Evolutionary conservation across 2,113 vertebrate species (phyloP).

Genomic region (human (Homo sapiens)): GRCh38 chr4:94900001-94900500

Average conservation of each 20-base stretch:
- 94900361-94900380: not conserved
- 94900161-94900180: slow-evolving; percentile 80
- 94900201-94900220: slow-evolving; percentile 74
- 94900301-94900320: slow-evolving; percentile 51
- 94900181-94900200: slow-evolving; percentile 83
- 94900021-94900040: not conserved
- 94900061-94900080: slow-evolving; percentile 82
- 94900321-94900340: slow-evolving; percentile 44
- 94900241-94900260: slow-evolving; percentile 77
- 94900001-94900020: not conserved
- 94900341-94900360: slow-evolving; percentile 45
- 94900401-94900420: slow-evolving; percentile 41
- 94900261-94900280: slow-evolving; percentile 69
- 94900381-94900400: slow-evolving; percentile 46
- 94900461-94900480: not conserved
- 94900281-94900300: slow-evolving; percentile 75
- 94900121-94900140: slow-evolving; percentile 77
- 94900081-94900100: slow-evolving; percentile 84
- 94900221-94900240: slow-evolving; percentile 70
- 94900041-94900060: slow-evolving; percentile 81
- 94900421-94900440: slow-evolving; percentile 43
- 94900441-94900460: slow-evolving; percentile 28
- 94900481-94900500: not conserved
- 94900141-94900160: slow-evolving; percentile 84
- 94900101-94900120: slow-evolving; percentile 84